These are phyloP conservation scores for Teleogryllus occipitalis DNA, from an alignment of 1,140 invertebrate genomes.

Conservation along the genomic window DNA sequence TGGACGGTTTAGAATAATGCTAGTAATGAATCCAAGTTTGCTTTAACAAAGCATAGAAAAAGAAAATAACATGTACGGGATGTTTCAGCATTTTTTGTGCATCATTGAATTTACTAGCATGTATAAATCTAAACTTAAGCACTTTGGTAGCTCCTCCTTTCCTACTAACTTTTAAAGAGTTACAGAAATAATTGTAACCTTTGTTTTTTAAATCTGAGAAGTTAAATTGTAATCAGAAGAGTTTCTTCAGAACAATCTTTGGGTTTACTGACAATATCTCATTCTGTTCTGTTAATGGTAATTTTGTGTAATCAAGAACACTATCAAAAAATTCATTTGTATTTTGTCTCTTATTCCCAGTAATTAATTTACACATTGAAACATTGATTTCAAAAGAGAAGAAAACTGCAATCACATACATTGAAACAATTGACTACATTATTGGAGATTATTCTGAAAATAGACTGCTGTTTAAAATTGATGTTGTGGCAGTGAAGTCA, in stretches of 20 bases:
- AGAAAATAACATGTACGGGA: too few species aligned
- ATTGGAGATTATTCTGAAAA: neutral
- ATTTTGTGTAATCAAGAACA: neutral
- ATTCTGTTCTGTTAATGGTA: neutral
- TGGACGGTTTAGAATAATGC: neutral
- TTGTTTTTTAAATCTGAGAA: too few species aligned
- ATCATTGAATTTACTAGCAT: too few species aligned
- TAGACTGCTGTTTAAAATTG: constrained; percentile 3
- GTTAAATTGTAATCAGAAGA: too few species aligned
- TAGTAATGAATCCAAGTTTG: neutral
- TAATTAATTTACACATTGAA: neutral
- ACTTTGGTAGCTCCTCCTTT: too few species aligned
- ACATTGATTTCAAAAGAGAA: neutral
- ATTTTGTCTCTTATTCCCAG: neutral
- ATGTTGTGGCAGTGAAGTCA: neutral
- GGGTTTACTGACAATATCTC: neutral
- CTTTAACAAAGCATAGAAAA: too few species aligned
- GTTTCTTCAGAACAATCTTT: neutral
- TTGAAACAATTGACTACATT: neutral
- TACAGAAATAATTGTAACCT: too few species aligned
- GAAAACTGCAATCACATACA: neutral
- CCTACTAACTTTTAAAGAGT: too few species aligned
- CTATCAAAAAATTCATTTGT: neutral
- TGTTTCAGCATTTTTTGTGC: too few species aligned
- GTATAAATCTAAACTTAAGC: too few species aligned